These are phyloP conservation scores for Saxicola maurus DNA, from an alignment of 2,797 vertebrate genomes.

Conservation along the genomic window DNA sequence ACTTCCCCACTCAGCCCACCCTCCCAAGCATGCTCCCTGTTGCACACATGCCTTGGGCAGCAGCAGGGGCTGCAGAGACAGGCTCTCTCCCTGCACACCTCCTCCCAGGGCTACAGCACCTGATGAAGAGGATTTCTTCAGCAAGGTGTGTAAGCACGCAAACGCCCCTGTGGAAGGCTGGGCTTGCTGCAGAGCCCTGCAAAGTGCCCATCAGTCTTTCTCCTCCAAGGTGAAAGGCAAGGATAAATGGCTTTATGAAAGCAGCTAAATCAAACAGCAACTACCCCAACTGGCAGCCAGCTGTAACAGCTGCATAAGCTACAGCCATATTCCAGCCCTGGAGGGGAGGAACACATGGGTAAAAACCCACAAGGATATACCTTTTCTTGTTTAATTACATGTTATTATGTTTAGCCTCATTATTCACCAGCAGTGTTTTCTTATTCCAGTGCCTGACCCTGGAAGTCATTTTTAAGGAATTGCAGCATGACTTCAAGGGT, in stretches of 20 bases:
- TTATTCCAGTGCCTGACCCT: not conserved
- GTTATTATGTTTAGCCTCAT: not conserved
- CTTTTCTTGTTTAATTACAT: not conserved
- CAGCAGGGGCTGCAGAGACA: not conserved
- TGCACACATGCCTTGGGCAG: not conserved
- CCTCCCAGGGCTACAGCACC: not conserved
- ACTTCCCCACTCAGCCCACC: not conserved
- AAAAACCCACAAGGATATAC: not conserved
- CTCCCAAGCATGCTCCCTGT: accelerated
- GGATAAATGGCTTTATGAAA: not conserved
- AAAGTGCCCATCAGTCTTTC: not conserved
- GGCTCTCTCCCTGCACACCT: not conserved
- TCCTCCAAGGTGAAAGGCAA: slow-evolving; percentile 31
- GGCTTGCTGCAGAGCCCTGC: not conserved
- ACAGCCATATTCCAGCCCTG: not conserved
- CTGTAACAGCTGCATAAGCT: not conserved
- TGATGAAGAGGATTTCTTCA: accelerated
- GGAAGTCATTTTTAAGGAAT: not conserved
- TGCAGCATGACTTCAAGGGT: not conserved
- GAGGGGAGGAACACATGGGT: not conserved
- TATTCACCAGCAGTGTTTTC: not conserved
- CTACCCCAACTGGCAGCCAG: not conserved
- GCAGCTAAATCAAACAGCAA: slow-evolving; percentile 25
- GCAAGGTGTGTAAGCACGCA: accelerated
- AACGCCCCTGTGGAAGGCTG: not conserved